Percentiles rank a stretch among this genome's conserved stretches.
Evolutionary conservation across 2,113 vertebrate species (phyloP).

Genomic region (Copsychus sechellarum): DNA sequence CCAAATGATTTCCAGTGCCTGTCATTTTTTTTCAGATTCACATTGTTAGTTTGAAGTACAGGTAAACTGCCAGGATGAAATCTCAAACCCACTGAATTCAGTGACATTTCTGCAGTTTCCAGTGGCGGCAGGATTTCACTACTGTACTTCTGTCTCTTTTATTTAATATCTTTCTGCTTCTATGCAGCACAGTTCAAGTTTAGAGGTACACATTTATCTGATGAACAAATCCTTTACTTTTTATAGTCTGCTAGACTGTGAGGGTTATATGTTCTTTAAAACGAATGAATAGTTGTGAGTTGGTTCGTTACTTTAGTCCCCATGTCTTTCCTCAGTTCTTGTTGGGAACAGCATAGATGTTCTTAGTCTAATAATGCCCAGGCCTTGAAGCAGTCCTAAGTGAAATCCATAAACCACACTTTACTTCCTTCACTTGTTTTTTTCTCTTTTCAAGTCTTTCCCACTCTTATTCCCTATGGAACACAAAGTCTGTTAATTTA

Average conservation of each 20-base stretch:
- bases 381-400: not conserved
- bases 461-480: not conserved
- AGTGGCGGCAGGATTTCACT: not conserved
- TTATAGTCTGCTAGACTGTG: not conserved
- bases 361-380: not conserved
- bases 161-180: not conserved
- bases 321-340: not conserved
- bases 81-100: not conserved
- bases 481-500: not conserved
- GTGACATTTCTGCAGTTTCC: not conserved
- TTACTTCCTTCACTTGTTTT: not conserved
- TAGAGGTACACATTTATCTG: not conserved
- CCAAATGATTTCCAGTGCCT: not conserved
- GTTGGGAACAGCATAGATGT: not conserved
- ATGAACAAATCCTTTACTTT: not conserved
- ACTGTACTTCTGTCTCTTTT: not conserved
- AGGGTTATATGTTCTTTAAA: not conserved
- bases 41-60: not conserved
- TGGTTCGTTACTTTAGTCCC: not conserved
- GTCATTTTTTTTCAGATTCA: not conserved
- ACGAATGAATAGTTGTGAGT: not conserved
- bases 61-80: not conserved
- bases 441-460: not conserved
- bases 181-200: not conserved
- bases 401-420: not conserved